A percentile compares a stretch with the other conserved stretches of the same genome.
Evolutionary conservation across 2,888 invertebrate species (phyloP).

Genomic region (Drosophila barbarae): DNA sequence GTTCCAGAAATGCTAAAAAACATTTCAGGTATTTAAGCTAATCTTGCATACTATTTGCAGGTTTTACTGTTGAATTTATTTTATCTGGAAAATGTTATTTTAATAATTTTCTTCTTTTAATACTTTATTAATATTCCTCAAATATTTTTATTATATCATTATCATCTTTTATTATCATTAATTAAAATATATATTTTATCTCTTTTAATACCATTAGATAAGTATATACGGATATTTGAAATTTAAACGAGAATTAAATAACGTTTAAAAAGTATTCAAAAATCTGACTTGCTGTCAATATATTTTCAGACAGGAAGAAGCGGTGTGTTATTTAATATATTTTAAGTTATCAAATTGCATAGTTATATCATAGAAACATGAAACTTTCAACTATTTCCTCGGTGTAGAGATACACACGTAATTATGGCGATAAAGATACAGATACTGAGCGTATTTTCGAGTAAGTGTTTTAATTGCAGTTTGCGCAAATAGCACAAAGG

Average conservation of each 20-base stretch:
- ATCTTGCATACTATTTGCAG: neutral
- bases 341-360: neutral
- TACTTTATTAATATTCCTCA: no score
- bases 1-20: neutral
- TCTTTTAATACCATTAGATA: neutral
- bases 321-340: neutral
- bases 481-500: slow-evolving; percentile 67
- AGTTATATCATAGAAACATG: neutral
- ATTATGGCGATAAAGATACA: slow-evolving; percentile 33
- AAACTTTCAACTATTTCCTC: slow-evolving; percentile 5
- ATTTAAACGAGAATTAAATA: neutral
- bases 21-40: neutral
- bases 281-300: no score
- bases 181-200: neutral
- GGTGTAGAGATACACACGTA: slow-evolving; percentile 29
- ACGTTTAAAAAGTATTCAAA: neutral
- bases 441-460: slow-evolving; percentile 46
- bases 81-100: no score
- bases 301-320: fast-evolving
- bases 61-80: no score
- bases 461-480: slow-evolving; percentile 72
- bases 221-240: neutral
- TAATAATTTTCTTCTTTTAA: no score
- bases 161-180: neutral
- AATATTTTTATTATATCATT: neutral